Conservation (phyloP, 2,113 vertebrate genomes). For the Mastomys natalensis region DNA sequence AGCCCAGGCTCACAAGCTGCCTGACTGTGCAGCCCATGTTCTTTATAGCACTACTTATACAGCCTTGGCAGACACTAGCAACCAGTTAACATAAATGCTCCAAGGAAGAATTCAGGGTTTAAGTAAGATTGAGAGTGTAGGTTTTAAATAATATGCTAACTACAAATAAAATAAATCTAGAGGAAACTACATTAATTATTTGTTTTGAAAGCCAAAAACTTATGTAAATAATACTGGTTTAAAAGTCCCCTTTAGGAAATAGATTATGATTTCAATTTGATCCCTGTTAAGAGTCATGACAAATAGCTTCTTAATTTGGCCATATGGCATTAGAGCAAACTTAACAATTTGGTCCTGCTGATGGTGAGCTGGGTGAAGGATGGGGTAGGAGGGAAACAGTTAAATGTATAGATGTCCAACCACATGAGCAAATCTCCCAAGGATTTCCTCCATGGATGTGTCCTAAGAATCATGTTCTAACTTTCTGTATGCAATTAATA, state of each 20-base stretch:
- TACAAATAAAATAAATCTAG: conserved; percentile 36
- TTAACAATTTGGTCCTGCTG: conserved; percentile 36
- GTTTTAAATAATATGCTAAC: conserved; percentile 16
- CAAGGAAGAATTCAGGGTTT: conserved; percentile 25
- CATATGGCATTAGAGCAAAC: neutral
- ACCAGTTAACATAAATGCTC: conserved; percentile 4
- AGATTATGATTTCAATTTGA: conserved; percentile 53
- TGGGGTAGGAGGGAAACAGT: neutral
- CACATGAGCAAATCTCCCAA: neutral
- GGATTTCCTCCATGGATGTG: neutral
- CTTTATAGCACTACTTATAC: neutral
- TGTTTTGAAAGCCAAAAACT: conserved; percentile 48
- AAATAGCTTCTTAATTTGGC: conserved; percentile 2
- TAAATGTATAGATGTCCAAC: neutral
- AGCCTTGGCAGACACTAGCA: conserved; percentile 6
- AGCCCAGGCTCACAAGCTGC: neutral
- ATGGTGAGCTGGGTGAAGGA: neutral
- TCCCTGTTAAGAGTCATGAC: neutral
- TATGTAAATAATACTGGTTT: neutral
- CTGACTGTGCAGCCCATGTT: neutral
- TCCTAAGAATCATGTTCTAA: conserved; percentile 35
- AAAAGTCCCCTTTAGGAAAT: conserved; percentile 19
- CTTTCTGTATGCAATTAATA: conserved; percentile 4
- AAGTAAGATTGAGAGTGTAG: neutral
- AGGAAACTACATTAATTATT: conserved; percentile 43